Conservation (phyloP, 2,113 vertebrate genomes). For the Dolichallabes microphthalmus region DNA sequence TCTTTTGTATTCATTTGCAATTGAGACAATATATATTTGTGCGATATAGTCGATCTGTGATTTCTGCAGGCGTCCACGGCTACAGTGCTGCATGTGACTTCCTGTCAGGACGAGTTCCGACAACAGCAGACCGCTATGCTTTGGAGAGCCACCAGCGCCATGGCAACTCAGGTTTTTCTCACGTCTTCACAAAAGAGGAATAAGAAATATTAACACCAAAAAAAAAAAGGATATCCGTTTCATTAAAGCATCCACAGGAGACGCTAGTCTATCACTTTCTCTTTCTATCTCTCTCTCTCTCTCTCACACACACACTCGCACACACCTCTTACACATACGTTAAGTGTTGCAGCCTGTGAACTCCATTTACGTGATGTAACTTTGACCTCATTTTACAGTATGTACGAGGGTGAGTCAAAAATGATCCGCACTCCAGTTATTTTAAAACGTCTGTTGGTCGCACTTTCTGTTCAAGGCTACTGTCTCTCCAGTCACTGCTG, state of each 20-base stretch:
- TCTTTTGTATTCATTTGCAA: background rate
- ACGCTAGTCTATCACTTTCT: background rate
- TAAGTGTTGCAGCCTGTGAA: background rate
- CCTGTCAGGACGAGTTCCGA: conserved; percentile 88
- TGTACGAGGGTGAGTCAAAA: too few relatives aligned
- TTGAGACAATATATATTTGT: background rate
- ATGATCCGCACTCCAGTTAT: too few relatives aligned
- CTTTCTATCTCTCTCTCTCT: background rate
- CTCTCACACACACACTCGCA: background rate
- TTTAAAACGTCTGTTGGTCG: too few relatives aligned
- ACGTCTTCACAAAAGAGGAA: conserved; percentile 1
- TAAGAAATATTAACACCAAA: background rate
- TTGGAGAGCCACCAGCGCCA: conserved; percentile 79
- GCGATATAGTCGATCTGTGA: background rate
- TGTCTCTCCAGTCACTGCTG: too few relatives aligned
- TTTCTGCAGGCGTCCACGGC: conserved; percentile 61
- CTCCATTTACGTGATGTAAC: background rate
- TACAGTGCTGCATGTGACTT: conserved; percentile 83
- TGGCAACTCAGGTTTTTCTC: conserved; percentile 65
- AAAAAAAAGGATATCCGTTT: background rate
- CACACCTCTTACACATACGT: background rate
- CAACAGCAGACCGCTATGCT: conserved; percentile 91
- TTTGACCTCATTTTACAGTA: too few relatives aligned
- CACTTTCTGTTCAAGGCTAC: too few relatives aligned
- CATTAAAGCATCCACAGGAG: background rate